These are phyloP conservation scores for Bombus sibiricus DNA, from an alignment of 1,140 invertebrate species.

Conservation along the genomic window DNA sequence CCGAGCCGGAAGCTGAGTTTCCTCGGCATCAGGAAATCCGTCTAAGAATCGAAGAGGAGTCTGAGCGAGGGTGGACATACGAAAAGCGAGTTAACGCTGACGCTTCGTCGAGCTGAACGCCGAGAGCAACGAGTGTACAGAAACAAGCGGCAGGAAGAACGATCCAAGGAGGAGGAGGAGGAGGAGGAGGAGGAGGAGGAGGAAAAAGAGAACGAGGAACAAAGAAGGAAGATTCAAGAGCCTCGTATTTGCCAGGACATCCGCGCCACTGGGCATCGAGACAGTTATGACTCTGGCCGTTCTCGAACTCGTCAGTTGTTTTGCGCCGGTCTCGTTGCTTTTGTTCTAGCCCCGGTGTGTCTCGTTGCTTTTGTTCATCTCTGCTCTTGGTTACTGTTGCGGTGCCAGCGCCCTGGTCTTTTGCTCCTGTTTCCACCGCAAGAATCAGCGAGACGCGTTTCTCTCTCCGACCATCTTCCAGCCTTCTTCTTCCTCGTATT, in stretches of 20 bases:
- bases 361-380: constrained; percentile 65
- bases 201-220: not conserved
- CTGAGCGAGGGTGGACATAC: not conserved
- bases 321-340: constrained; percentile 68
- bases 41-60: not conserved
- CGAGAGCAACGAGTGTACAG: constrained; percentile 22
- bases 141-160: not conserved
- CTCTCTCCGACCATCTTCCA: not conserved
- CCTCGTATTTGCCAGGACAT: constrained; percentile 73
- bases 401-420: constrained; percentile 63
- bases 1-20: not conserved
- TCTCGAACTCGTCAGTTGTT: constrained; percentile 68
- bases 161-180: not conserved
- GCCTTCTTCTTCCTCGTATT: not conserved
- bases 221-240: not conserved
- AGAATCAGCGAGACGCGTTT: constrained; percentile 35
- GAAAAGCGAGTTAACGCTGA: constrained; percentile 23
- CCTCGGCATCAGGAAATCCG: constrained; percentile 14
- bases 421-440: constrained; percentile 68
- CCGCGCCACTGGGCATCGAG: constrained; percentile 76
- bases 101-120: not conserved
- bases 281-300: constrained; percentile 76
- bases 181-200: not conserved
- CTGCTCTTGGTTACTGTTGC: constrained; percentile 36
- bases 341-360: constrained; percentile 57